Conservation (phyloP, 1,140 invertebrate genomes). For the Drosophila pachea region DNA sequence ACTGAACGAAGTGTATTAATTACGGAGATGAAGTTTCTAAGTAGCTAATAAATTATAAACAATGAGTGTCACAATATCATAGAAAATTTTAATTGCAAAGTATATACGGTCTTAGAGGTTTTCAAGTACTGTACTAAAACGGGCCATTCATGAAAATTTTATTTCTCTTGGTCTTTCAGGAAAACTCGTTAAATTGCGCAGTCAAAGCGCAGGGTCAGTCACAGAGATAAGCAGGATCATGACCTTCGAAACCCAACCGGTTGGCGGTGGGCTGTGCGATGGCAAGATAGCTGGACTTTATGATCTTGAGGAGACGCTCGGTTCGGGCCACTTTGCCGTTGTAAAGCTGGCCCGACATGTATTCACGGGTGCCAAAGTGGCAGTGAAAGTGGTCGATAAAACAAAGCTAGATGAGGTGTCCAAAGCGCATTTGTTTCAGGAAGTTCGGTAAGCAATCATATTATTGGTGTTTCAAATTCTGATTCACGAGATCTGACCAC, state of each 20-base stretch:
- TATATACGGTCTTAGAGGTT: conserved; percentile 6
- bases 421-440: conserved; percentile 98
- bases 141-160: conserved; percentile 12
- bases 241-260: conserved; percentile 69
- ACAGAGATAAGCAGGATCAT: conserved; percentile 51
- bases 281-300: conserved; percentile 98
- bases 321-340: conserved; percentile 98
- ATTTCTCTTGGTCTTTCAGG: conserved; percentile 56
- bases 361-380: conserved; percentile 99
- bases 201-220: conserved; percentile 6
- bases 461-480: background rate
- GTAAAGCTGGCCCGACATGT: conserved; percentile 99
- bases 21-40: background rate
- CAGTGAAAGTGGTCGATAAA: conserved; percentile 98
- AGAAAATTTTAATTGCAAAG: conserved; percentile 13
- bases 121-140: conserved; percentile 27
- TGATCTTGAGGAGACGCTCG: conserved; percentile 96
- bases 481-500: background rate
- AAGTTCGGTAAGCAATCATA: conserved; percentile 81
- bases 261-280: conserved; percentile 82
- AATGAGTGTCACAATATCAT: conserved; percentile 10
- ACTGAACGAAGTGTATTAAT: background rate
- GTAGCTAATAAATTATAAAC: background rate
- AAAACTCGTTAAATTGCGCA: conserved; percentile 45
- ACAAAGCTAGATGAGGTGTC: conserved; percentile 97